These are phyloP conservation scores for Zoanthus sociatus DNA, from an alignment of 92 coral and sea anemone species.

Conservation along the genomic window DNA sequence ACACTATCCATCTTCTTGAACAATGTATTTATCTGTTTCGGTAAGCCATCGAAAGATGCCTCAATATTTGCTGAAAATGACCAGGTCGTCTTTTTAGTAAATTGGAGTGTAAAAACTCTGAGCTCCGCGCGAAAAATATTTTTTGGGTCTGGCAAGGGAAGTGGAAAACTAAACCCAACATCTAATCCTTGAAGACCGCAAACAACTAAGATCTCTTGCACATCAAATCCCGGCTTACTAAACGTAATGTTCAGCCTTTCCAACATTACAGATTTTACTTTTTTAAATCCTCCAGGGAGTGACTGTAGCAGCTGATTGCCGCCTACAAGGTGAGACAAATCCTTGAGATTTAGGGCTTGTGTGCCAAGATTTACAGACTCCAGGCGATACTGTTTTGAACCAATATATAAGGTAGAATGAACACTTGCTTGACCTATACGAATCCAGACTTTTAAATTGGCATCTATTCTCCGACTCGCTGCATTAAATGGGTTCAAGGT, in stretches of 20 bases:
- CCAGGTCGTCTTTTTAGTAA: constrained; percentile 51
- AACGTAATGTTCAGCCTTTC: constrained; percentile 53
- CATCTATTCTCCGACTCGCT: constrained; percentile 2
- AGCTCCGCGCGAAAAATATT: constrained; percentile 54
- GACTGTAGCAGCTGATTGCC: constrained; percentile 49
- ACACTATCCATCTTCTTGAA: constrained; percentile 51
- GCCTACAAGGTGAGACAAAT: constrained; percentile 60
- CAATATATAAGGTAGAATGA: constrained; percentile 48
- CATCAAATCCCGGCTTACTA: constrained; percentile 51
- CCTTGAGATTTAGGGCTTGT: constrained; percentile 49
- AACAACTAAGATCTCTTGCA: constrained; percentile 43
- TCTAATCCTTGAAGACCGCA: constrained; percentile 66
- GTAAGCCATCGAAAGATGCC: constrained; percentile 61
- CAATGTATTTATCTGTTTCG: constrained; percentile 40
- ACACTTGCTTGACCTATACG: constrained; percentile 49
- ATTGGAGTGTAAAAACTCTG: constrained; percentile 45
- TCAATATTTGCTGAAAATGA: constrained; percentile 44
- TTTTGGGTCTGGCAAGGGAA: constrained; percentile 60
- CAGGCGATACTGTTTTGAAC: constrained; percentile 1
- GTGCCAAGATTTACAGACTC: constrained; percentile 33
- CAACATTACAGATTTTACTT: constrained; percentile 28
- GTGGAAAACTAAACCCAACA: constrained; percentile 65
- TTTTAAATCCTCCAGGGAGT: constrained; percentile 50
- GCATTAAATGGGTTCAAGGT: constrained; percentile 35
- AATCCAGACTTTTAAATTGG: constrained; percentile 40